These are phyloP conservation scores for Alsophila aescularia DNA, from an alignment of 2,888 invertebrate species.

Conservation along the genomic window DNA sequence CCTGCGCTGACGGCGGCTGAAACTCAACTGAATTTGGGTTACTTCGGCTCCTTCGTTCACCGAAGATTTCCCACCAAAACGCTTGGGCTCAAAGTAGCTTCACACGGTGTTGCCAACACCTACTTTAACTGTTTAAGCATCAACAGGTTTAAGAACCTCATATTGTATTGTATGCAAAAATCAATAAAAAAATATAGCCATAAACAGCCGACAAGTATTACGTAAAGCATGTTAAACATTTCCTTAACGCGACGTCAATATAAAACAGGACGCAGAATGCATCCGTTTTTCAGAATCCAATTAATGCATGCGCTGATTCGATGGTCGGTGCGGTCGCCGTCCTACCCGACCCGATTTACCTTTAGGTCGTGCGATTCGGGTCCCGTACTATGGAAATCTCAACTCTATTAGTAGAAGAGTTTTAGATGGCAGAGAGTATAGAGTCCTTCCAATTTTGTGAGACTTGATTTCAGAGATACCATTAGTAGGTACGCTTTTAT, in stretches of 20 bases:
- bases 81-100: too few species aligned
- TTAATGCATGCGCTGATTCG: slow-evolving; percentile 42
- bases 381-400: slow-evolving; percentile 4
- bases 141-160: too few species aligned
- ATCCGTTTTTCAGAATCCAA: slow-evolving; percentile 49
- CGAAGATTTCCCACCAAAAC: too few species aligned
- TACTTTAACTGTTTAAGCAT: neutral
- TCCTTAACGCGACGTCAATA: neutral
- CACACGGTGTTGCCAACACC: too few species aligned
- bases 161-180: neutral
- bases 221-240: neutral
- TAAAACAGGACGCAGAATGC: slow-evolving; percentile 13
- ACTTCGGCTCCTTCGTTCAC: too few species aligned
- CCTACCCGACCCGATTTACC: slow-evolving; percentile 14
- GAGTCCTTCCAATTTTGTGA: too few species aligned
- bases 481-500: too few species aligned
- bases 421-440: too few species aligned
- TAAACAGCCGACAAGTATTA: neutral
- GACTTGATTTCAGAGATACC: too few species aligned
- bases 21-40: too few species aligned
- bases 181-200: neutral
- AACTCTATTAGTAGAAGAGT: too few species aligned
- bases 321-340: slow-evolving; percentile 35
- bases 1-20: too few species aligned
- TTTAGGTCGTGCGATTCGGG: slow-evolving; percentile 3